Base-by-base conservation (phyloP, 2,797 vertebrate genomes). In the Toxotes lorentzi region DNA sequence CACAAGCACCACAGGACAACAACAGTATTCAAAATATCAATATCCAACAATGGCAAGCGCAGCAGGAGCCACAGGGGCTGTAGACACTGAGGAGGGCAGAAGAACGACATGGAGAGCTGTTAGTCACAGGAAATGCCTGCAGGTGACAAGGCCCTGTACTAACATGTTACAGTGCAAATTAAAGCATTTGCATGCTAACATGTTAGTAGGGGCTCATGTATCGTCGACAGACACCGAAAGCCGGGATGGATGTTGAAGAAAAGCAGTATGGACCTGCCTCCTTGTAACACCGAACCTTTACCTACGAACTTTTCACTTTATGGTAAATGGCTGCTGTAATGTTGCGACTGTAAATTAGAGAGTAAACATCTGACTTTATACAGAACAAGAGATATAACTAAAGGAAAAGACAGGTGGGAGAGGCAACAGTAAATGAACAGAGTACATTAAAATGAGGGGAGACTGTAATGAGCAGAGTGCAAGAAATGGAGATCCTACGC, bases 21-120 rank as follows among this genome's bases (percentile, higher is more conserved):
- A 93, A 90, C 88, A 93, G 92, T 92, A 89, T 93, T 92, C 92
- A 91, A 92, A 93, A 90, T 81, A 93, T 91, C 91, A 83, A 94
- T 89, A 92, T 90, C 82, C 84, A 77, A 91, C 90, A 89, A 93
- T 70, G 90, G 90, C 83, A 91, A 91, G 78, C 89, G 83, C 91
- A 88, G 83, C 84, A 61, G 87, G 90, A 89, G 92, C 88, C 90
- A 91, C 86, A 78, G 68, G 71, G 88, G 79, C 86, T 71, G 92
- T 83, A 81, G 92, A 90, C 91, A 93, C 92, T 93, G 91, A 91
- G 90, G 88, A 87, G 82, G 85, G 89, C 86, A 89, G 90, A 95
- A 90, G 88, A 94, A 93, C 89, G 88, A 92, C 87, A 93, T 47
- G 81, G 90, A 90, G 81, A 91, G 86, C 89, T 65, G 88, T 94